A percentile compares a stretch with the other conserved stretches of the same genome.
Conservation (phyloP, 2,888 invertebrate species). For the Neoscelio sp. region DNA sequence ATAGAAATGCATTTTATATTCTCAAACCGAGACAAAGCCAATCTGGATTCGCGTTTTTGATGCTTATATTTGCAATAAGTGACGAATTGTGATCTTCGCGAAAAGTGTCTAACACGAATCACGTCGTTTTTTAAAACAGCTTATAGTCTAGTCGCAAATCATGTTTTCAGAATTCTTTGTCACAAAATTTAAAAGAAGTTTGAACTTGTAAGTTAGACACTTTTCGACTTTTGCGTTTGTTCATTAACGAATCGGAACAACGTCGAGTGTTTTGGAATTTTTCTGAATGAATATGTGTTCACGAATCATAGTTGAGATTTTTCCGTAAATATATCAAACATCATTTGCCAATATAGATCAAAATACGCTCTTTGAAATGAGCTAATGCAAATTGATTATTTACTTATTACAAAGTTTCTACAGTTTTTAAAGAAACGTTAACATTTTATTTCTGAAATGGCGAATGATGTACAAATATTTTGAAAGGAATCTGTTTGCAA, state of each 20-base stretch:
- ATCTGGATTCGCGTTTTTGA: slow-evolving; percentile 29
- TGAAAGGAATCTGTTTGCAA: background rate
- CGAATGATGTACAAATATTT: background rate
- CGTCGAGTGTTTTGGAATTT: slow-evolving; percentile 5
- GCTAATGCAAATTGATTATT: background rate
- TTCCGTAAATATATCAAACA: background rate
- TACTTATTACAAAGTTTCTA: background rate
- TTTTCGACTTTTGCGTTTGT: slow-evolving; percentile 3
- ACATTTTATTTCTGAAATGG: background rate
- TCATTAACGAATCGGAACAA: slow-evolving; percentile 4
- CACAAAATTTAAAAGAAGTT: background rate
- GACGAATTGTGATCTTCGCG: slow-evolving; percentile 47
- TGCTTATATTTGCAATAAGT: slow-evolving; percentile 46
- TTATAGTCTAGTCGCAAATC: slow-evolving; percentile 41
- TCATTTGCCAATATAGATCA: background rate
- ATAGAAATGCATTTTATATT: slow-evolving; percentile 51
- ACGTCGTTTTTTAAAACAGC: slow-evolving; percentile 22
- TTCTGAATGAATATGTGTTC: slow-evolving; percentile 15
- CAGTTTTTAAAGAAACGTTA: background rate
- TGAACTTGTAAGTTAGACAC: slow-evolving; percentile 13
- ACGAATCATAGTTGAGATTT: slow-evolving; percentile 10
- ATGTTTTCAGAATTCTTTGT: slow-evolving; percentile 37
- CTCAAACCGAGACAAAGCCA: background rate
- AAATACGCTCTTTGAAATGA: background rate
- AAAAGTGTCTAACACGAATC: slow-evolving; percentile 42